These are phyloP conservation scores for Oryzias woworae DNA, from an alignment of 2,113 vertebrate genomes.

Conservation along the genomic window DNA sequence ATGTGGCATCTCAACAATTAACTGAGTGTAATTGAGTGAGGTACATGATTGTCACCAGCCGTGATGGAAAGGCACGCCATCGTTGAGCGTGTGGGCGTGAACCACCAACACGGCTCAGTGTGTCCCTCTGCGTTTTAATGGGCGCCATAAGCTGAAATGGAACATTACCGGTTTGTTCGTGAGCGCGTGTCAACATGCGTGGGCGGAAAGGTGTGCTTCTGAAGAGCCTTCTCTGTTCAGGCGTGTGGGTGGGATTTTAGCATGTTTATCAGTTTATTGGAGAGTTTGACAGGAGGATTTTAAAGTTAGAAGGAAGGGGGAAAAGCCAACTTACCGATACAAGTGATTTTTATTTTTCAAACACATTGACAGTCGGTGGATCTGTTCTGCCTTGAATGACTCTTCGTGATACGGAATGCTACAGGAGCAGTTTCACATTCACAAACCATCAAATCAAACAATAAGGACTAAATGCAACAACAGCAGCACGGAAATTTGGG, in stretches of 20 bases:
- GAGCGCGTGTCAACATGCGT: constrained; percentile 67
- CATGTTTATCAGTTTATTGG: constrained; percentile 55
- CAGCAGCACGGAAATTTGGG: no score
- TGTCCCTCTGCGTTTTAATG: constrained; percentile 58
- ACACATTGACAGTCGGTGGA: not conserved
- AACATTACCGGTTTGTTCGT: constrained; percentile 69
- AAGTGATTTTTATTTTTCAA: not conserved
- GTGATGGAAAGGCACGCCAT: constrained; percentile 59
- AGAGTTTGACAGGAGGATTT: constrained; percentile 50
- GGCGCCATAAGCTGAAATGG: constrained; percentile 69
- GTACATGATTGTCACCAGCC: constrained; percentile 54
- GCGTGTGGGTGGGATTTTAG: constrained; percentile 59
- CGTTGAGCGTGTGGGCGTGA: constrained; percentile 60
- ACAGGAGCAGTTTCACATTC: no score
- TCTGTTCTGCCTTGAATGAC: constrained; percentile 3
- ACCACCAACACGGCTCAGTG: constrained; percentile 33
- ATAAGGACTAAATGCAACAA: no score
- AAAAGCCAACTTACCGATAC: constrained; percentile 38
- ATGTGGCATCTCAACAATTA: constrained; percentile 67
- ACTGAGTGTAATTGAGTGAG: constrained; percentile 69
- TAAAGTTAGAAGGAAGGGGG: constrained; percentile 48
- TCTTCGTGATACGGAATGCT: not conserved
- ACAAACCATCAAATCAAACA: no score
- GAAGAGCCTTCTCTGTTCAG: constrained; percentile 71
- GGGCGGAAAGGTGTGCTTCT: constrained; percentile 71